Base-by-base conservation (phyloP, 2,113 vertebrate species). In the Aviceda subcristata region DNA sequence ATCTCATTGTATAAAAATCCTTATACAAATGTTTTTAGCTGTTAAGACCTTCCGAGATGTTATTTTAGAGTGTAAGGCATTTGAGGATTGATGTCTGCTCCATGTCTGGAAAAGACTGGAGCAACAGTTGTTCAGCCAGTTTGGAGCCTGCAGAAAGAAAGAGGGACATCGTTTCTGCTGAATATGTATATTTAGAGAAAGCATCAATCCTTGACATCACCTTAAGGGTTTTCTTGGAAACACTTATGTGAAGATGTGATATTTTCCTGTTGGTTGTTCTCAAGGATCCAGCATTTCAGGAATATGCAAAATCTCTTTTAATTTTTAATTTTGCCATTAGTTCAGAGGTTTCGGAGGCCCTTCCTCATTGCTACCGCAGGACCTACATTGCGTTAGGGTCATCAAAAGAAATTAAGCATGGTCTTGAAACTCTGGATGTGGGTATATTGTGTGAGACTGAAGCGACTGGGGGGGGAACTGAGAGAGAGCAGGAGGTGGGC, bases 11-110 rank as follows among this genome's bases (percentile, higher is more conserved):
- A 89, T 81, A 92, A 96, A 94, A 89, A 95, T 91, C 80, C 68
- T 94, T 90, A 51, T 36, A 72, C 73, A 95, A 96, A 96, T 90
- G 80, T 91, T 97, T 96, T 92, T 84, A 93, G 73, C 59, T 1
- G 1, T 68, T 85, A 79, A 76, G 77, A 27, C 53, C 36, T 95
- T 91, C 53, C 1, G 3, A 96, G 81, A 85, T 89, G 92, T 90
- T 97, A 85, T 92, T 94, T 87, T 78, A 81, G 76, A 59, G 67
- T 82, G 60, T 68, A 78, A 94, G 71, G 71, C 74, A 59, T 85
- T 87, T 57, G 67, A 67, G 69, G 81, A 57, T 91, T 87, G 81
- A 72, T 96, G 68, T 88, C 91, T 93, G 87, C 71, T 78, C 82
- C 56, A 30, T 82, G 85, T 94, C 93, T 91, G 90, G 71, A 82